Evolutionary conservation across 2,113 vertebrate genomes (phyloP).

Genomic region (Gobio gobio): DNA sequence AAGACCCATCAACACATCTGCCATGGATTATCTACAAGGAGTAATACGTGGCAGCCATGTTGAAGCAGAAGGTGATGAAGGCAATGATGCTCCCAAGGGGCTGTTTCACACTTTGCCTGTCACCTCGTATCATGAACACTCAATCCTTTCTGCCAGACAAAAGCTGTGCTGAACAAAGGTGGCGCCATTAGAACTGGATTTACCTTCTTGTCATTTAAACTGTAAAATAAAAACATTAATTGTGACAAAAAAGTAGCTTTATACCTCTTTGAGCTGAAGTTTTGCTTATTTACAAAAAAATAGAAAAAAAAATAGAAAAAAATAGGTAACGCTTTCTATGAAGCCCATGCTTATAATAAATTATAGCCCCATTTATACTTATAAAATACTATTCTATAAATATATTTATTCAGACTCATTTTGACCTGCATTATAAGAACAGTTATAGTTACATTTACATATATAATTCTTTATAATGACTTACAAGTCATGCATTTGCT

Average conservation of each 20-base stretch:
- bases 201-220: neutral
- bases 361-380: too few species aligned
- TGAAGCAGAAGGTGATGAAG: slow-evolving; percentile 10
- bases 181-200: neutral
- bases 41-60: neutral
- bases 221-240: neutral
- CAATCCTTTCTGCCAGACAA: neutral
- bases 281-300: too few species aligned
- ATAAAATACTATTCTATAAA: too few species aligned
- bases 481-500: too few species aligned
- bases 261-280: neutral
- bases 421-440: too few species aligned
- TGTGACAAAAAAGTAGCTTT: neutral
- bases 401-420: too few species aligned
- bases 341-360: too few species aligned
- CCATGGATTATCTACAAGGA: neutral
- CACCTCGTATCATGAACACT: neutral
- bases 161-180: neutral
- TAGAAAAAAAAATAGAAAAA: too few species aligned
- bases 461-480: too few species aligned
- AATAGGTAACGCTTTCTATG: too few species aligned
- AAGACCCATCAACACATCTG: slow-evolving; percentile 26
- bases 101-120: slow-evolving; percentile 11
- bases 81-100: neutral
- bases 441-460: too few species aligned